Evolutionary conservation across 2,113 vertebrate genomes (phyloP).

Genomic region (Sorex araneus): DNA sequence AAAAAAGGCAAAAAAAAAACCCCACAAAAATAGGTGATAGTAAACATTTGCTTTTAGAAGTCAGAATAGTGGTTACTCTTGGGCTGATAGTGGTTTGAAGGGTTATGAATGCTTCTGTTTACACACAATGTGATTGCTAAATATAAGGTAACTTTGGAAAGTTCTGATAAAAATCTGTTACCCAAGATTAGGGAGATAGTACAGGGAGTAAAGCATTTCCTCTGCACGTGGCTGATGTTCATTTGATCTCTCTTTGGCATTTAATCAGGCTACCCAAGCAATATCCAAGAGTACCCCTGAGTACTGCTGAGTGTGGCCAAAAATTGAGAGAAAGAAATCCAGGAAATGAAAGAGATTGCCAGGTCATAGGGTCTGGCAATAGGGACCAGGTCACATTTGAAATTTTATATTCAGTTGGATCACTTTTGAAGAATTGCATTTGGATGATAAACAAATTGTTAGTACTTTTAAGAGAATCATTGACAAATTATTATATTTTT

Average conservation of each 20-base stretch:
- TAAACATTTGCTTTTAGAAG: background rate
- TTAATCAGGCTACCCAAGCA: no score
- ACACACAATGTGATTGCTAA: background rate
- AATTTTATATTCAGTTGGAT: background rate
- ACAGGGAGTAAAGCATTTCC: no score
- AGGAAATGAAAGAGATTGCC: background rate
- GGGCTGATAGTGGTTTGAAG: background rate
- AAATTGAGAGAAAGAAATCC: no score
- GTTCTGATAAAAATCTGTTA: background rate
- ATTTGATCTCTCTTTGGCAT: no score
- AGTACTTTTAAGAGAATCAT: background rate
- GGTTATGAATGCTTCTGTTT: background rate
- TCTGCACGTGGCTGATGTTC: no score
- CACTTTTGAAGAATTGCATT: background rate
- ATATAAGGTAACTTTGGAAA: conserved; percentile 20
- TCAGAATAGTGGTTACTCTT: background rate
- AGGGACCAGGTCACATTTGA: background rate
- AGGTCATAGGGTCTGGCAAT: no score
- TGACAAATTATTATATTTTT: background rate
- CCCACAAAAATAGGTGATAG: background rate
- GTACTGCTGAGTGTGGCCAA: no score
- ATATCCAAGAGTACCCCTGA: no score
- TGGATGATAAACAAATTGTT: background rate
- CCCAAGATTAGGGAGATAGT: background rate
- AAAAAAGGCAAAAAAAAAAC: no score